These are phyloP conservation scores for Microplitis mediator DNA, from an alignment of 1,140 invertebrate genomes.

Conservation along the genomic window DNA sequence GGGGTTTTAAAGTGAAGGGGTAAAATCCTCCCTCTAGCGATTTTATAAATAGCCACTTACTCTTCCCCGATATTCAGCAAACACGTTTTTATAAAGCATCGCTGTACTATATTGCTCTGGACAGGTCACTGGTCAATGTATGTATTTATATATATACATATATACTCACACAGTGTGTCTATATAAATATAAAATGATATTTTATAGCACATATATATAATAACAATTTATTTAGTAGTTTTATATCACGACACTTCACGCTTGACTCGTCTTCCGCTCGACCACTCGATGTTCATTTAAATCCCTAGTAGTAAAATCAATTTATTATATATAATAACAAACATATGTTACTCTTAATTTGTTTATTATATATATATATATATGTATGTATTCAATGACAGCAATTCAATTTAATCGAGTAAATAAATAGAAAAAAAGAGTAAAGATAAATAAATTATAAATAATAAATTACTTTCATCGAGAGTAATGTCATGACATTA, in stretches of 20 bases:
- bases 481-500: background rate
- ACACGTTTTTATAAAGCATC: conserved; percentile 45
- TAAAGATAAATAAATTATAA: too few relatives aligned
- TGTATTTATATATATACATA: conserved; percentile 34
- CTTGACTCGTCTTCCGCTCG: conserved; percentile 1
- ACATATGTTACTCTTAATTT: background rate
- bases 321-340: background rate
- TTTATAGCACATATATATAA: background rate
- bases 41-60: conserved; percentile 61
- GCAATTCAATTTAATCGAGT: too few relatives aligned
- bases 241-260: conserved; percentile 7
- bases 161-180: conserved; percentile 18
- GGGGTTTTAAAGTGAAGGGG: conserved; percentile 18
- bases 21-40: conserved; percentile 11
- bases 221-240: too few relatives aligned
- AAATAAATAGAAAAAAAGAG: too few relatives aligned
- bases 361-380: background rate
- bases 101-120: conserved; percentile 54
- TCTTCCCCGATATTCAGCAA: conserved; percentile 56
- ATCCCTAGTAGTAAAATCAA: background rate
- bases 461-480: background rate
- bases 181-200: background rate
- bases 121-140: conserved; percentile 60
- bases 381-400: background rate
- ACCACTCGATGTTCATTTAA: background rate